These are phyloP conservation scores for Sweltsa coloradensis DNA, from an alignment of 1,140 invertebrate genomes.

Conservation along the genomic window DNA sequence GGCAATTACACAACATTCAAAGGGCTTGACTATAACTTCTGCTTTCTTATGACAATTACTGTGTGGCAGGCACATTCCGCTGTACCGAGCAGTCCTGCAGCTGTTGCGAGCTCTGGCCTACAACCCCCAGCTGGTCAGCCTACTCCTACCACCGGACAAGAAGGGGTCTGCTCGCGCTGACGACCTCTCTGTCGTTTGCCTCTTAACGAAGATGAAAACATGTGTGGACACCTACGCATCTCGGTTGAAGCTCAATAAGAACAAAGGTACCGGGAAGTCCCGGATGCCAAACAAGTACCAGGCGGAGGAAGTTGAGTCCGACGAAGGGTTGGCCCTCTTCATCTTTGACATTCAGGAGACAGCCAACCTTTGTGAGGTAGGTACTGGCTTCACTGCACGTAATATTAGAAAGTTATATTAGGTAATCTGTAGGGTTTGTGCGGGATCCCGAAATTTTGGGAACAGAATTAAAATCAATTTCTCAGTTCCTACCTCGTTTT, in stretches of 20 bases:
- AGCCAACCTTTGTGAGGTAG: slow-evolving; percentile 50
- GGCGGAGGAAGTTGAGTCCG: slow-evolving; percentile 61
- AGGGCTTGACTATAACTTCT: too few species aligned
- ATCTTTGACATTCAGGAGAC: slow-evolving; percentile 84
- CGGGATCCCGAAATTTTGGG: too few species aligned
- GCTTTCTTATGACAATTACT: too few species aligned
- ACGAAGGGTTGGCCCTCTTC: slow-evolving; percentile 73
- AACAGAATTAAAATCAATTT: too few species aligned
- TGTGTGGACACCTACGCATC: slow-evolving; percentile 85
- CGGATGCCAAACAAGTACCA: slow-evolving; percentile 30
- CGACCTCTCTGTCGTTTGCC: slow-evolving; percentile 41
- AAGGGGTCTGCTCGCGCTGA: slow-evolving; percentile 8
- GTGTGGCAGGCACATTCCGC: slow-evolving; percentile 79
- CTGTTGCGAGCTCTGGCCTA: slow-evolving; percentile 67
- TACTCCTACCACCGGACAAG: slow-evolving; percentile 45
- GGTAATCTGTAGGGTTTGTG: too few species aligned
- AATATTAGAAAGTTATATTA: too few species aligned
- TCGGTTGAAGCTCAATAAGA: slow-evolving; percentile 60
- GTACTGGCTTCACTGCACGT: too few species aligned
- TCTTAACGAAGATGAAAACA: slow-evolving; percentile 75
- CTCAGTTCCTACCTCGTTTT: too few species aligned
- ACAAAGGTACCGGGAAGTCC: slow-evolving; percentile 35
- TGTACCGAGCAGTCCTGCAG: slow-evolving; percentile 75
- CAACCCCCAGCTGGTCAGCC: slow-evolving; percentile 47
- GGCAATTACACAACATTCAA: too few species aligned